These are phyloP conservation scores for Brachypteracias leptosomus DNA, from an alignment of 2,113 vertebrate species.

Conservation along the genomic window DNA sequence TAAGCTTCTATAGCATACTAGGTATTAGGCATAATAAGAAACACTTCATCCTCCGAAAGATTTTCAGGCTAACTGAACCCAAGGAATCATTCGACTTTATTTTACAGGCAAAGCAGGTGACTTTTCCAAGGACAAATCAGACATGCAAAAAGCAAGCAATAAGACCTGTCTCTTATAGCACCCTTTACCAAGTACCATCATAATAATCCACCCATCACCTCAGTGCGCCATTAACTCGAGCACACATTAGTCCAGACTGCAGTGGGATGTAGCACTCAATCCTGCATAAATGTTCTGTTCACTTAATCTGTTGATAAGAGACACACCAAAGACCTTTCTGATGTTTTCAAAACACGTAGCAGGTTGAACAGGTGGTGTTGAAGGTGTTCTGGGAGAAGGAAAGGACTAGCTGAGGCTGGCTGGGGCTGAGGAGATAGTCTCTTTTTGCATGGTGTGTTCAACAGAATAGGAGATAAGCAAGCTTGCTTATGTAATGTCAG, in stretches of 20 bases:
- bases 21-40: background rate
- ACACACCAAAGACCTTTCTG: slow-evolving; percentile 45
- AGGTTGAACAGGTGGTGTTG: slow-evolving; percentile 33
- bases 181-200: background rate
- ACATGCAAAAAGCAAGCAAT: background rate
- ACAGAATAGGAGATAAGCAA: background rate
- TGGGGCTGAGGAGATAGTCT: background rate
- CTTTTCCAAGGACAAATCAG: background rate
- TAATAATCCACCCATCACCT: background rate
- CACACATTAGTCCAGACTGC: background rate
- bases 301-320: slow-evolving; percentile 38
- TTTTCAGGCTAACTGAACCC: background rate
- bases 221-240: background rate
- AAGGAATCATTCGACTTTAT: background rate
- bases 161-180: background rate
- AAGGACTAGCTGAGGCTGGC: background rate
- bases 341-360: slow-evolving; percentile 66
- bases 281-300: background rate
- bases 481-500: background rate
- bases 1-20: background rate
- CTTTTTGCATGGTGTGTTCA: background rate
- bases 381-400: slow-evolving; percentile 28
- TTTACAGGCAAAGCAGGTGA: background rate
- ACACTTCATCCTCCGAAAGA: background rate
- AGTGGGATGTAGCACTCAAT: background rate